These are phyloP conservation scores for Branchinecta lindahli DNA, from an alignment of 1,140 invertebrate genomes.

Conservation along the genomic window DNA sequence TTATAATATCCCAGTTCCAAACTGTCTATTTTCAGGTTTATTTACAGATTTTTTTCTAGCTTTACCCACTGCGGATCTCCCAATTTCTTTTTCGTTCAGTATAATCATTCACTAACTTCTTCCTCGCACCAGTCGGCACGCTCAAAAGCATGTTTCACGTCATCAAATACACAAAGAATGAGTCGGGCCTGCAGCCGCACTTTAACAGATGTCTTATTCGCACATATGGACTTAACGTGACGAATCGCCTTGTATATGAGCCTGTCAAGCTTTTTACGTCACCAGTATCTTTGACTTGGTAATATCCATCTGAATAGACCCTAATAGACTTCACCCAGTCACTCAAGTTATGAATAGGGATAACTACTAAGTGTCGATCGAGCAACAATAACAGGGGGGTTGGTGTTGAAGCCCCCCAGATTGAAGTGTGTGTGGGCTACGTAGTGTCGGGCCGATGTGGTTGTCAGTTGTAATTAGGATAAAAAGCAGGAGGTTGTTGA, in stretches of 20 bases:
- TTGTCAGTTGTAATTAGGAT: background rate
- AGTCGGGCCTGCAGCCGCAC: background rate
- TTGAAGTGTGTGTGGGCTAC: conserved; percentile 5
- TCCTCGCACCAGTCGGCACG: background rate
- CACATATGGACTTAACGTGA: background rate
- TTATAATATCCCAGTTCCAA: too few relatives aligned
- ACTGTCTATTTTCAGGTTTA: too few relatives aligned
- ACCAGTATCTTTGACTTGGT: too few relatives aligned
- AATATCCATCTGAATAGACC: background rate
- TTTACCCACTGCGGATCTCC: too few relatives aligned
- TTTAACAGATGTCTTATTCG: background rate
- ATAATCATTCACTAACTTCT: too few relatives aligned
- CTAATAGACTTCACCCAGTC: background rate
- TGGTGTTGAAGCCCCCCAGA: background rate
- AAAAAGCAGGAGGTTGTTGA: background rate
- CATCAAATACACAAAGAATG: background rate
- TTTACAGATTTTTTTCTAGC: too few relatives aligned
- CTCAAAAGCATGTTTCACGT: background rate
- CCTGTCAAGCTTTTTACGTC: background rate
- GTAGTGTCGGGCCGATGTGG: background rate
- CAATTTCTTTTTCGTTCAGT: too few relatives aligned
- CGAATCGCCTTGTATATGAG: background rate
- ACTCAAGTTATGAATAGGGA: background rate
- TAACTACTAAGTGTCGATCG: background rate
- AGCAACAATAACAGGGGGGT: conserved; percentile 5